phyloP scores from a whole-genome alignment of 2,113 vertebrate genomes.

The Cariama cristata region DNA sequence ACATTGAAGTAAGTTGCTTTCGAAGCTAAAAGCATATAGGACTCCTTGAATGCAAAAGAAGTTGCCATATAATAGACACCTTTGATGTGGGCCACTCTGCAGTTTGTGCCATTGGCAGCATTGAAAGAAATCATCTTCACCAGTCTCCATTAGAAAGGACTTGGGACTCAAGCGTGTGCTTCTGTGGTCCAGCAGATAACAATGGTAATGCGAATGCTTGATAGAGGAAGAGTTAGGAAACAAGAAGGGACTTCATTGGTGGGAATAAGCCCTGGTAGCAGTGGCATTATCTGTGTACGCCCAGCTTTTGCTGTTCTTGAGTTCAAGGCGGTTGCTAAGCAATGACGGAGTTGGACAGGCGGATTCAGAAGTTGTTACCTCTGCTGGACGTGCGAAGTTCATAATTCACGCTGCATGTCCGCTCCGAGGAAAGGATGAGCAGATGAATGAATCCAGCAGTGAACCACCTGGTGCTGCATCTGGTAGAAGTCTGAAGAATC shows the following conservation, averaged over 20 bases:
- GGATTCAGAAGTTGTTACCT: background rate
- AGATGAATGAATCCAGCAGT: background rate
- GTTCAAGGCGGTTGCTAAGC: background rate
- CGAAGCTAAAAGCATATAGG: background rate
- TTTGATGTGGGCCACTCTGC: background rate
- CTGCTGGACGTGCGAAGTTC: background rate
- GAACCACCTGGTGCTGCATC: background rate
- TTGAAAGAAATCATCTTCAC: background rate
- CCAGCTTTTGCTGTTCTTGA: background rate
- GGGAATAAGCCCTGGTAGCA: background rate
- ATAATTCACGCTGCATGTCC: background rate
- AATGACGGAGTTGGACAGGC: background rate
- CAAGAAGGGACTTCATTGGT: background rate
- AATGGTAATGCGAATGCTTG: background rate
- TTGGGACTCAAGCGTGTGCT: accelerated
- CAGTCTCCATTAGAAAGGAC: background rate
- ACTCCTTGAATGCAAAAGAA: background rate
- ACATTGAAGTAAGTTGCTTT: background rate
- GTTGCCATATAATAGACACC: background rate
- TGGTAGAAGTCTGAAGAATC: background rate
- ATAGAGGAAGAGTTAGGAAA: background rate
- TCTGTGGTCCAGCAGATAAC: background rate
- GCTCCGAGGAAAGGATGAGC: background rate
- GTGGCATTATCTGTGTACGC: background rate
- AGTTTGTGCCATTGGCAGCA: background rate